Evolutionary conservation across 2,113 vertebrate genomes (phyloP).

Genomic region (Leucopsar rothschildi): DNA sequence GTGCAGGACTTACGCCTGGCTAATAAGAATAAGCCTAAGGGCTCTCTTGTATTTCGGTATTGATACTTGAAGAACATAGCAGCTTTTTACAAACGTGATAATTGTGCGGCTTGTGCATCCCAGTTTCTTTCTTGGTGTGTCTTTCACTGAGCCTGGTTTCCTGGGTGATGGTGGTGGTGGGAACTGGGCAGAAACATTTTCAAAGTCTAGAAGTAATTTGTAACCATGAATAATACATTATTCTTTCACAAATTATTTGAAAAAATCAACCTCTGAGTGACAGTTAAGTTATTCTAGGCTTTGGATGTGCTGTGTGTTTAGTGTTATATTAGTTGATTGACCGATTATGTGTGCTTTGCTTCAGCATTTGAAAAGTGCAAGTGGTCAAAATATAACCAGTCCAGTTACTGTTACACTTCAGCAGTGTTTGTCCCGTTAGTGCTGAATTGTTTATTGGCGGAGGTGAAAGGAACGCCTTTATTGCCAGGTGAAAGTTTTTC

Average conservation of each 20-base stretch:
- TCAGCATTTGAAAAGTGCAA: not conserved
- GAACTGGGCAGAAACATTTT: not conserved
- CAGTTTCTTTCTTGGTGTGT: not conserved
- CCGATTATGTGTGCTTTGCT: not conserved
- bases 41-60: not conserved
- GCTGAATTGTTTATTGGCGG: not conserved
- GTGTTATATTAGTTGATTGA: not conserved
- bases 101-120: not conserved
- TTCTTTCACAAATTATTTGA: not conserved
- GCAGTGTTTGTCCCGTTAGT: not conserved
- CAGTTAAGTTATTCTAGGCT: not conserved
- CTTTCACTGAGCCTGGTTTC: not conserved
- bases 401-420: not conserved
- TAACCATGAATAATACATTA: not conserved
- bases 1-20: not conserved
- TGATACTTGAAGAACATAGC: not conserved
- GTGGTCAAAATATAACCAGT: fast-evolving
- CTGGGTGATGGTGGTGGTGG: not conserved
- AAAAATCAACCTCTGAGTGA: not conserved
- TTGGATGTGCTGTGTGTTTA: not conserved
- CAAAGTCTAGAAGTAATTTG: not conserved
- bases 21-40: not conserved
- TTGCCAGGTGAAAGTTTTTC: slow-evolving; percentile 11
- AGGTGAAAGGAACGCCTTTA: not conserved
- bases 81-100: not conserved